phyloP scores from a whole-genome alignment of 2,113 vertebrate genomes.

The Pionites leucogaster region DNA sequence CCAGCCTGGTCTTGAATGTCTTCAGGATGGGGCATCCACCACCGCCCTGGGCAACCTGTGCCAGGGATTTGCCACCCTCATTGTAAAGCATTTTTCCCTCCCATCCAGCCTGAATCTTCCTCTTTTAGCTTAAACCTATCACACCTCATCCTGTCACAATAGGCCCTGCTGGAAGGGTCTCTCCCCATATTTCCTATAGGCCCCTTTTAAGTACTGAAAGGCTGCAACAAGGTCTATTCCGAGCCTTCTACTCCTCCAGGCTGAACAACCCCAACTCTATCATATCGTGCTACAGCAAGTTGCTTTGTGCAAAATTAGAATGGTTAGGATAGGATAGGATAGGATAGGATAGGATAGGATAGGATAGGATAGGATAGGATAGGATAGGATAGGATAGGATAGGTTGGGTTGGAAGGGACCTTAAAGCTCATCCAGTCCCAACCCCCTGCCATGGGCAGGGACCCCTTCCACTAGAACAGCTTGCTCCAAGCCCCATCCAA shows the following conservation, averaged over 20 bases:
- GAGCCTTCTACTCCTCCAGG: neutral
- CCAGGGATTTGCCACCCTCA: neutral
- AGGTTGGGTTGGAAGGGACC: no score
- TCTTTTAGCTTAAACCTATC: neutral
- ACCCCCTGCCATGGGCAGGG: neutral
- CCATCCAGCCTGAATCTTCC: neutral
- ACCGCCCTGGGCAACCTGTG: neutral
- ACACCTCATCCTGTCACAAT: neutral
- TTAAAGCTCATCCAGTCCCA: neutral
- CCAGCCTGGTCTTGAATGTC: neutral
- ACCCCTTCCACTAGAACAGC: neutral
- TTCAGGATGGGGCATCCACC: neutral
- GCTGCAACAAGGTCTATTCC: neutral
- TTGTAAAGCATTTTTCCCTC: neutral
- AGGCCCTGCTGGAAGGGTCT: neutral
- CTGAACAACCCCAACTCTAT: neutral
- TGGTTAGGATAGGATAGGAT: no score
- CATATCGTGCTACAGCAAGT: rapidly evolving
- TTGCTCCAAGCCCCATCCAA: neutral
- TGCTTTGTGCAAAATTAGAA: neutral
- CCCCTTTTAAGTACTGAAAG: neutral
- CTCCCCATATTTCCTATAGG: neutral
- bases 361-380: no score
- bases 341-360: no score
- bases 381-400: no score